phyloP scores from a whole-genome alignment of 2,888 invertebrate species.

The Cryptus viduatorius region DNA sequence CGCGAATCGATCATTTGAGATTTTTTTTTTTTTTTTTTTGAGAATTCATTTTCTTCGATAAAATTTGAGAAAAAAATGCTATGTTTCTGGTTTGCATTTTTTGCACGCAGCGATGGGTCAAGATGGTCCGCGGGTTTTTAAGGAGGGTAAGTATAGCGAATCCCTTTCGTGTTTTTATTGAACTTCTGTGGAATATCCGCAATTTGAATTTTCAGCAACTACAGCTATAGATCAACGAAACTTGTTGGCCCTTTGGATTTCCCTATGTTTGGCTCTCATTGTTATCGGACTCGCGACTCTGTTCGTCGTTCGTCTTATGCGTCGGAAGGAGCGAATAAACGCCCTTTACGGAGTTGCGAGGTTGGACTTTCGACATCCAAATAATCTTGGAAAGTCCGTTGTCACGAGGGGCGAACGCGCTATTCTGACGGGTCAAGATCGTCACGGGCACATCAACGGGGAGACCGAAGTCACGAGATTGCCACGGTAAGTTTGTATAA shows the following conservation, averaged over 20 bases:
- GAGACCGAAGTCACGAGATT: slow-evolving; percentile 73
- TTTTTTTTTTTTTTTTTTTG: neutral
- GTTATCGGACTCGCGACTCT: slow-evolving; percentile 74
- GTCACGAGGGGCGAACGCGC: slow-evolving; percentile 76
- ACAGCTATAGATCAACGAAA: slow-evolving; percentile 76
- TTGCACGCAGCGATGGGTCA: slow-evolving; percentile 74
- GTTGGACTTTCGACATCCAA: slow-evolving; percentile 83
- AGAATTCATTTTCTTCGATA: neutral
- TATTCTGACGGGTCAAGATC: slow-evolving; percentile 71
- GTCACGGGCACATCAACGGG: slow-evolving; percentile 74
- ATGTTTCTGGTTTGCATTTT: slow-evolving; percentile 9
- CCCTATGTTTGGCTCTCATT: slow-evolving; percentile 74
- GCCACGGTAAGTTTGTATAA: slow-evolving; percentile 71
- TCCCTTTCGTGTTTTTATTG: neutral
- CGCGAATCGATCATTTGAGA: neutral
- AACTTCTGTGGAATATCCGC: slow-evolving; percentile 26
- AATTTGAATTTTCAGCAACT: slow-evolving; percentile 70
- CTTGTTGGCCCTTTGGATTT: slow-evolving; percentile 77
- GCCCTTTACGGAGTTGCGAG: slow-evolving; percentile 77
- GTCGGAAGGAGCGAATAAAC: slow-evolving; percentile 77
- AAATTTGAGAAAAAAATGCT: slow-evolving; percentile 7
- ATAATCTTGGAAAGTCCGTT: slow-evolving; percentile 74
- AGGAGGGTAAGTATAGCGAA: slow-evolving; percentile 74
- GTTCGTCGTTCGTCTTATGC: slow-evolving; percentile 77
- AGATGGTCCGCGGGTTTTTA: slow-evolving; percentile 77